Base-by-base conservation (phyloP, 2,113 vertebrate genomes). In the Speoplatyrhinus poulsoni region DNA sequence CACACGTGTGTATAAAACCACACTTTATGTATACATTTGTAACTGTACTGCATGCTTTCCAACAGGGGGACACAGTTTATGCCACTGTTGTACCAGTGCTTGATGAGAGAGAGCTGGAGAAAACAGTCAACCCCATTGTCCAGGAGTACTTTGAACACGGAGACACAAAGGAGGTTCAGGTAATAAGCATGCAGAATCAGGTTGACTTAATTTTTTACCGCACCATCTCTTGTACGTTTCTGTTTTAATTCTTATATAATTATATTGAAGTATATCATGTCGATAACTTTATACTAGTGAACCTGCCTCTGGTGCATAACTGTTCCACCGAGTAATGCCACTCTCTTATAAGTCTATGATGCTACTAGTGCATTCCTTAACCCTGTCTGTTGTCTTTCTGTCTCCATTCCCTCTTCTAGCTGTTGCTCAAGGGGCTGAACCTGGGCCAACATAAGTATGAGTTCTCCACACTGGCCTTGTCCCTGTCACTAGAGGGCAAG, bases 101-200 rank as follows among this genome's bases (percentile, higher is more conserved):
- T 15, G 94, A 95, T 6, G 94, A 94, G 81, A 85, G 53, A 12
- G 93, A 94, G 60, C 85, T 95, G 73, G 92, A 94, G 64, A 94
- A 94, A 80, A 92, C 89, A 5, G 93, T 96, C 67, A 94, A 94
- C 80, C 95, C 95, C 1, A 95, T 95, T 65, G 94, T 95, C 64
- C 82, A 92, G 84, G 95, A 95, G 67, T 96, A 95, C 85, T 95
- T 95, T 66, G 93, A 96, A 78, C 95, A 95, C 0, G 95, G 94
- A 79, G 95, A 95, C 90, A 94, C 94, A 52, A 90, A 90, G 48
- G 95, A 95, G 65, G 95, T 95, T 36, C 81, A 94, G 91, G 95
- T 95, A 77, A 81, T 83, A 62, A 26, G 26, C 26, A 26, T 12
- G 49, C 12, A 52, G 13, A 8, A 41, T 41, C 36, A 41, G 36